phyloP scores from a whole-genome alignment of 2,113 vertebrate species.

The Macaca mulatta region DNA sequence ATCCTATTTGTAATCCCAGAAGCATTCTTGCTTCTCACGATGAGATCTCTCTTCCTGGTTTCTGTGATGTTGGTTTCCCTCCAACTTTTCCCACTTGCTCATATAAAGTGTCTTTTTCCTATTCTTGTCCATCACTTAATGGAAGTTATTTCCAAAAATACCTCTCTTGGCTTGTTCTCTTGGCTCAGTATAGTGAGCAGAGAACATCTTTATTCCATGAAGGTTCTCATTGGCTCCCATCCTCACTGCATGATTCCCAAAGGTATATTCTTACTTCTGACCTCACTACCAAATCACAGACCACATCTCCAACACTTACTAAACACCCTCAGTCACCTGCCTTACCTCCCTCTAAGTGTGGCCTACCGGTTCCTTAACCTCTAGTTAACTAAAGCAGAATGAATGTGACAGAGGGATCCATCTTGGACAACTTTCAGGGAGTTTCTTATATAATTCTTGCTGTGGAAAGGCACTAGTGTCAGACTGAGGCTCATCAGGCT shows the following conservation, averaged over 20 bases:
- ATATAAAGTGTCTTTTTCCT: neutral
- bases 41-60: neutral
- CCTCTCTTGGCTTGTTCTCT: neutral
- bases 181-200: neutral
- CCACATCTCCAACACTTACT: neutral
- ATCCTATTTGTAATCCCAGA: neutral
- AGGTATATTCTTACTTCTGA: neutral
- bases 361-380: neutral
- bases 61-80: neutral
- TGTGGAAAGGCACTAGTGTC: neutral
- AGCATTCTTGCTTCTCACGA: neutral
- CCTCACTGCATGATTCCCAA: neutral
- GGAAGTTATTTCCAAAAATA: neutral
- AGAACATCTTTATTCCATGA: neutral
- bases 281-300: neutral
- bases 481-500: neutral
- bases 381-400: neutral
- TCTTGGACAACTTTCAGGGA: neutral
- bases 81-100: neutral
- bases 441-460: neutral
- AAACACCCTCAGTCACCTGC: neutral
- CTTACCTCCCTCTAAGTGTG: neutral
- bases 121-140: neutral
- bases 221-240: neutral
- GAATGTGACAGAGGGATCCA: neutral